Evolutionary conservation across 2,797 vertebrate genomes (phyloP).

Genomic region (Rousettus madagascariensis): DNA sequence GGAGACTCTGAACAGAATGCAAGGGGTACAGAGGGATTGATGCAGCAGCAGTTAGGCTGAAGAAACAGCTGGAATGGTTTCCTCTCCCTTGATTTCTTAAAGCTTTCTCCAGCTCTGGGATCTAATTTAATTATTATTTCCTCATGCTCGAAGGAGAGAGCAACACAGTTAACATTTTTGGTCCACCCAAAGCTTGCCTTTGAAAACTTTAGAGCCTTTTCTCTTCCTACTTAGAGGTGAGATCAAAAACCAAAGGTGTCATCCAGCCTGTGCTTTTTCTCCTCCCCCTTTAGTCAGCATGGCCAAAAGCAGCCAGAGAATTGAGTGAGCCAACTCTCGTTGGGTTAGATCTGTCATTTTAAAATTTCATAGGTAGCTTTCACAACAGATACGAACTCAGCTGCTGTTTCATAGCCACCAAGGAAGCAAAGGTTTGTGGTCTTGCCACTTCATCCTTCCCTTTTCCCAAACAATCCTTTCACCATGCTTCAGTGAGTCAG

Average conservation of each 20-base stretch:
- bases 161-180: not conserved
- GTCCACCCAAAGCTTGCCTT: not conserved
- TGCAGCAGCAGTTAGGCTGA: not conserved
- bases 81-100: not conserved
- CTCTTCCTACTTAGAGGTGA: not conserved
- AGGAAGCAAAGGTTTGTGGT: not conserved
- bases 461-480: not conserved
- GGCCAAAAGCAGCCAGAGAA: not conserved
- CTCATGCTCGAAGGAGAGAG: not conserved
- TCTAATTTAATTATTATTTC: slow-evolving; percentile 1
- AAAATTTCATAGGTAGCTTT: slow-evolving; percentile 9
- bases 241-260: not conserved
- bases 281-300: not conserved
- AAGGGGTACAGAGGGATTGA: not conserved
- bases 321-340: not conserved
- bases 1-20: not conserved
- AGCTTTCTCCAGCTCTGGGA: not conserved
- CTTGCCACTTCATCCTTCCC: not conserved
- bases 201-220: not conserved
- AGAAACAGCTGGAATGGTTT: not conserved
- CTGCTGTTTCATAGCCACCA: not conserved
- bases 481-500: not conserved
- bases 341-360: not conserved
- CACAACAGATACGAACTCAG: not conserved
- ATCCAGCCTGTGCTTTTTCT: not conserved